Percentiles rank a stretch among this genome's conserved stretches.
Evolutionary conservation across 2,888 invertebrate genomes (phyloP).

Genomic region (Drosophila aldrichi): DNA sequence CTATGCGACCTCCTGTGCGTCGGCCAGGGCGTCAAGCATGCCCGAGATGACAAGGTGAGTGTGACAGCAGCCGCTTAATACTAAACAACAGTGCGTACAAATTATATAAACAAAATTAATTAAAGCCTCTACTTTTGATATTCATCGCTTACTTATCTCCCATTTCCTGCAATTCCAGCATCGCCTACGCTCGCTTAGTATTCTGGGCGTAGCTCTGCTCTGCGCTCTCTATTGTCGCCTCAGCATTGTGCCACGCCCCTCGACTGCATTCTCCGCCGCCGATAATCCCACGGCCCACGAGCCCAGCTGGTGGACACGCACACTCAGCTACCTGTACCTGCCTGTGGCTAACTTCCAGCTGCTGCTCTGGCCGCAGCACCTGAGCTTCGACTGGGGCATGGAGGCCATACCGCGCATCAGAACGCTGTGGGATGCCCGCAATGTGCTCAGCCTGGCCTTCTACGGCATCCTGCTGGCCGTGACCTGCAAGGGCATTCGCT

Average conservation of each 20-base stretch:
- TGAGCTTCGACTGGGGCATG: conserved; percentile 99
- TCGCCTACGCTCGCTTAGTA: conserved; percentile 90
- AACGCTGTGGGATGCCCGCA: conserved; percentile 91
- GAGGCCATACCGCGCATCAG: conserved; percentile 95
- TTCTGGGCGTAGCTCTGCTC: conserved; percentile 88
- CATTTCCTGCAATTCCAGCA: conserved; percentile 86
- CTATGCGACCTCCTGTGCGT: conserved; percentile 91
- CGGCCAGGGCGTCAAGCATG: conserved; percentile 79
- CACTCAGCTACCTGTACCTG: conserved; percentile 95
- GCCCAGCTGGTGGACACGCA: conserved; percentile 91
- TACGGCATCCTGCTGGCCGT: conserved; percentile 87
- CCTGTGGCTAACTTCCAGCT: conserved; percentile 96
- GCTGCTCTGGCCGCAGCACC: conserved; percentile 92
- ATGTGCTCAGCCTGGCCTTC: conserved; percentile 90
- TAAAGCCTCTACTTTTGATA: no score
- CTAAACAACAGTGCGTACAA: neutral
- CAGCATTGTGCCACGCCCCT: conserved; percentile 90
- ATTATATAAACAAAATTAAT: no score
- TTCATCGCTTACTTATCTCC: neutral
- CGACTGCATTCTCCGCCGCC: conserved; percentile 93
- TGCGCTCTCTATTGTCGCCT: conserved; percentile 91
- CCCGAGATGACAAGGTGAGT: conserved; percentile 86
- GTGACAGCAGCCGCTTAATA: neutral
- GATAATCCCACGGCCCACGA: conserved; percentile 97
- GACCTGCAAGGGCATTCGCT: conserved; percentile 58